Evolutionary conservation across 2,888 invertebrate genomes (phyloP).

Genomic region (Rotaria socialis): DNA sequence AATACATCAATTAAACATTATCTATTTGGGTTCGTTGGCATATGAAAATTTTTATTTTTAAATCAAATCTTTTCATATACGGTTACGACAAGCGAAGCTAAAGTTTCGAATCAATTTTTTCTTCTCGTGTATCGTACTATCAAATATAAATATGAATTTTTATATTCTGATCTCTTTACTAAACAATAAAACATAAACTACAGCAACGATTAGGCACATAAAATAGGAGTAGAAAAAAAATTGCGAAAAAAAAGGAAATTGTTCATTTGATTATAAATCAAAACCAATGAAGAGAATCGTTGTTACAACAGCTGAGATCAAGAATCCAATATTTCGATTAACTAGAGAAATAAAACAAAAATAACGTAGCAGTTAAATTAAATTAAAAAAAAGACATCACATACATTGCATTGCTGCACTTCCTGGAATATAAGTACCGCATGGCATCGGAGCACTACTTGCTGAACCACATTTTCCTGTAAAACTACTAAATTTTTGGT

Average conservation of each 20-base stretch:
- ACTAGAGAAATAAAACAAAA: not conserved
- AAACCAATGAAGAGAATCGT: not conserved
- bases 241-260: not conserved
- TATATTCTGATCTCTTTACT: not conserved
- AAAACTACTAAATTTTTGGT: slow-evolving; percentile 87
- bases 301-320: not conserved
- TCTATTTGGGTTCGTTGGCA: no score
- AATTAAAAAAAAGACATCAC: not conserved
- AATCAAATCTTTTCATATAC: no score
- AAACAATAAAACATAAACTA: slow-evolving; percentile 25
- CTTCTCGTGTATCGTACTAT: no score
- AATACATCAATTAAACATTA: no score
- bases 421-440: slow-evolving; percentile 39
- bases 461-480: slow-evolving; percentile 68
- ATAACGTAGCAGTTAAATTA: not conserved
- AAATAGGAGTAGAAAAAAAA: slow-evolving; percentile 17
- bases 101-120: no score
- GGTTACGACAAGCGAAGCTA: no score
- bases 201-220: slow-evolving; percentile 22
- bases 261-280: not conserved
- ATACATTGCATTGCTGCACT: not conserved
- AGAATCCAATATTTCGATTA: not conserved
- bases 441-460: slow-evolving; percentile 35
- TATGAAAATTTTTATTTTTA: no score
- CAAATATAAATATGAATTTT: not conserved